phyloP scores from a whole-genome alignment of 2,113 vertebrate genomes.

The Toxostoma redivivum region DNA sequence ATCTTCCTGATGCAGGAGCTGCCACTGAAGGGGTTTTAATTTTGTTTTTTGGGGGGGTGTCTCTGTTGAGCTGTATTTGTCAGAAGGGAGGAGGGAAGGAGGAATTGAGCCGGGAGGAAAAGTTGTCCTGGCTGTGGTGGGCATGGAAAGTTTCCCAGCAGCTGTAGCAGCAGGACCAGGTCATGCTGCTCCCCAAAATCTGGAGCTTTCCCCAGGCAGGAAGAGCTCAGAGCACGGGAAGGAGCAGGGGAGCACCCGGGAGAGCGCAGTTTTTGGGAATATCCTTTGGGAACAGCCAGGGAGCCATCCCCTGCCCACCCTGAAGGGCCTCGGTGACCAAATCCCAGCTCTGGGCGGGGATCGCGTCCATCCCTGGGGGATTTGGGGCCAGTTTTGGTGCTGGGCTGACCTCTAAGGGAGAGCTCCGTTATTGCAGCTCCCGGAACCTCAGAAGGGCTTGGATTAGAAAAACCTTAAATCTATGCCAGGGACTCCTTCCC shows the following conservation, averaged over 20 bases:
- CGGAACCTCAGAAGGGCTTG: not conserved
- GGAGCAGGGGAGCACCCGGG: accelerated
- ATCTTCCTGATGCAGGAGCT: not conserved
- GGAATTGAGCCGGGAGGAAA: not conserved
- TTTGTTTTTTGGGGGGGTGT: not conserved
- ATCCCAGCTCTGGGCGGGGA: accelerated
- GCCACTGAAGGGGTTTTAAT: accelerated
- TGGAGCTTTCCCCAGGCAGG: not conserved
- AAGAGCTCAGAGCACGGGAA: accelerated
- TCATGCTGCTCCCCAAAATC: not conserved
- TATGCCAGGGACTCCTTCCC: not conserved
- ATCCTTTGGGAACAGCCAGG: accelerated
- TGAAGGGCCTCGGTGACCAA: accelerated
- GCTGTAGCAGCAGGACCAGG: not conserved
- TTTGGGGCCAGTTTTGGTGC: not conserved
- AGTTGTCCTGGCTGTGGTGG: not conserved
- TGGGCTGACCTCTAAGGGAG: constrained; percentile 59
- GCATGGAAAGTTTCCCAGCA: not conserved
- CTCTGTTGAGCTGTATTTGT: accelerated
- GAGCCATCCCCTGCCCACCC: not conserved
- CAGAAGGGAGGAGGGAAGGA: not conserved
- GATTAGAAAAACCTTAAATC: not conserved
- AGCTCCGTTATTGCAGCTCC: not conserved
- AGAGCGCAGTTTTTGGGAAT: not conserved
- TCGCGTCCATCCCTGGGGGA: accelerated